Evolutionary conservation across 2,113 vertebrate genomes (phyloP), one percentile per base, ranked within the genome.

Genomic region (Tympanuchus pallidicinctus): DNA sequence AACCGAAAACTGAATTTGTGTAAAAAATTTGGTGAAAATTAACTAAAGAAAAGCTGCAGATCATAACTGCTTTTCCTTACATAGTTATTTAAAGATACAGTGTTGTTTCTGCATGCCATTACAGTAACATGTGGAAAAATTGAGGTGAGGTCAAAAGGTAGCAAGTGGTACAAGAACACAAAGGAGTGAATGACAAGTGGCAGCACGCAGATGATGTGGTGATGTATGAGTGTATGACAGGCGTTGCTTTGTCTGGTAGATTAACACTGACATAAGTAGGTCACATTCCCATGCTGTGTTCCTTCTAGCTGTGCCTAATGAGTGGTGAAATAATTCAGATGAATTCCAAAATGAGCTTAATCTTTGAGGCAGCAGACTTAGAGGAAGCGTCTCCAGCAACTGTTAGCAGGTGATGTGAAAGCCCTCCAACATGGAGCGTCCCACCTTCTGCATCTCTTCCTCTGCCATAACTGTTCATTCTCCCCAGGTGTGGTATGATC

Each of bases 301-400:
- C 74, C 76, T 97, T 97, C 54, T 79, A 99, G 99, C 96, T 99
- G 15, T 99, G 99, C 94, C 95, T 99, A 70, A 99, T 99, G 99
- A 99, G 99, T 81, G 99, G 99, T 28, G 99, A 99, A 96, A 99
- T 99, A 91, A 99, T 99, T 92, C 99, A 99, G 97, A 99, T 99
- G 99, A 99, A 92, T 92, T 12, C 98, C 56, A 98, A 99, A 95
- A 99, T 99, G 99, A 99, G 98, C 93, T 97, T 99, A 95, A 99
- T 99, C 89, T 99, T 99, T 42, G 99, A 99, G 92, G 96, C 98
- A 1, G 99, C 98, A 0, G 99, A 99, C 86, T 96, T 99, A 42
- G 99, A 99, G 78, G 98, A 99, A 96, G 99, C 99, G 8, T 99
- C 99, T 42, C 99, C 99, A 6, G 99, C 99, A 63, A 99, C 99